Evolutionary conservation across 2,113 vertebrate genomes (phyloP).

Genomic region (Lagopus leucura): DNA sequence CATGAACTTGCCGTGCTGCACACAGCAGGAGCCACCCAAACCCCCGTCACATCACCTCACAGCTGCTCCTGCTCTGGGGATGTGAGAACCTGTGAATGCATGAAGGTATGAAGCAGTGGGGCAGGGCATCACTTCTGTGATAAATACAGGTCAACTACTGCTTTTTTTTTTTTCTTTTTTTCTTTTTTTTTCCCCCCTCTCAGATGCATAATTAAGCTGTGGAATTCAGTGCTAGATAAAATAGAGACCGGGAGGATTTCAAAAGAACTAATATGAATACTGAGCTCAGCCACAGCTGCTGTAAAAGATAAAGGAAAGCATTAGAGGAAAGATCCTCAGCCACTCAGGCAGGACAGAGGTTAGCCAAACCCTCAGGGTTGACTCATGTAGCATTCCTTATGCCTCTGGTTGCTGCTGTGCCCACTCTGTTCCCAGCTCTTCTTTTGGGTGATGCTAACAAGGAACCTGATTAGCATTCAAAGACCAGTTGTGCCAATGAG

Average conservation of each 20-base stretch:
- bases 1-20: rapidly evolving
- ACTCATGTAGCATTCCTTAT: neutral
- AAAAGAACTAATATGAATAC: neutral
- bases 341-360: neutral
- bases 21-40: neutral
- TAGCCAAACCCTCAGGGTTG: neutral
- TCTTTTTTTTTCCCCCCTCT: too few relatives aligned
- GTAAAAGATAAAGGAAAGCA: neutral
- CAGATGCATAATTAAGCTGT: neutral
- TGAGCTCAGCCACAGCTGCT: neutral
- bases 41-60: neutral
- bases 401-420: neutral
- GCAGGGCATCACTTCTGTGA: neutral
- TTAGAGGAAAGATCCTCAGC: neutral
- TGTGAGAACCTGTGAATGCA: rapidly evolving
- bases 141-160: neutral
- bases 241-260: neutral
- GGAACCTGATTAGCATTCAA: neutral
- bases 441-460: neutral
- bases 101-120: rapidly evolving
- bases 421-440: neutral
- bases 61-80: neutral
- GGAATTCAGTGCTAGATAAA: neutral
- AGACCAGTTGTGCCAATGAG: neutral
- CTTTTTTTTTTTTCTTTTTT: neutral